Evolutionary conservation across 1,140 invertebrate species (phyloP), one percentile per base, ranked within the genome.

Genomic region (Heliothis subflexa): DNA sequence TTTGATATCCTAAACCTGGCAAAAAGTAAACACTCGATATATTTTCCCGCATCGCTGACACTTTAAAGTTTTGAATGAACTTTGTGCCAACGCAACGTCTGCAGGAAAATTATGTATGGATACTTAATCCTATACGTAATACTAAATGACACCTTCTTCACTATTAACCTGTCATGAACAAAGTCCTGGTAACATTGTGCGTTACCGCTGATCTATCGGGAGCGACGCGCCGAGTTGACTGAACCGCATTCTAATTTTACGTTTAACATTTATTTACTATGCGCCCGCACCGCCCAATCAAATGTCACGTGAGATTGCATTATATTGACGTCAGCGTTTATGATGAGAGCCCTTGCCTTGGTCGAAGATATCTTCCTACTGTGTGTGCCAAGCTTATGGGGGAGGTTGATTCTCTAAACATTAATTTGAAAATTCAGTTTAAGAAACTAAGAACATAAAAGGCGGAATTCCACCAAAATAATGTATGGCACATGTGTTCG

Each of bases 201-300:
- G 14, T 49, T n/a, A n/a, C 45, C 7, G 40, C 33, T 80, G 33
- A 76, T 80, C 45, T 73, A 78, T 78, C 72, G 54, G 52, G 52
- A 45, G 52, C 62, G 52, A 64, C 21, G 75, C 49, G 47, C 55
- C 47, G 72, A 62, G 72, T 75, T 79, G 78, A 79, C 47, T 79
- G 78, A 79, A 79, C 78, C 59, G 50, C n/a, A 40, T 62, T 79
- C 78, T 79, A 79, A 79, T 78, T 78, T 78, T 78, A 78, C 57
- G 33, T 52, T 72, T 72, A 78, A 78, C 77, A 79, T 79, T 78
- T 79, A 79, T 79, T 79, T 79, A 79, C 78, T 73, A 72, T 55
- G 78, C 78, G 78, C 70, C 21, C 28, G 54, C 57, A 18, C 57
- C 33, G 72, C 28, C 55, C 50, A 62, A 73, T 73, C 52, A 75